Base-by-base conservation (phyloP, 2,888 invertebrate species). In the Caenorhabditis sp. region DNA sequence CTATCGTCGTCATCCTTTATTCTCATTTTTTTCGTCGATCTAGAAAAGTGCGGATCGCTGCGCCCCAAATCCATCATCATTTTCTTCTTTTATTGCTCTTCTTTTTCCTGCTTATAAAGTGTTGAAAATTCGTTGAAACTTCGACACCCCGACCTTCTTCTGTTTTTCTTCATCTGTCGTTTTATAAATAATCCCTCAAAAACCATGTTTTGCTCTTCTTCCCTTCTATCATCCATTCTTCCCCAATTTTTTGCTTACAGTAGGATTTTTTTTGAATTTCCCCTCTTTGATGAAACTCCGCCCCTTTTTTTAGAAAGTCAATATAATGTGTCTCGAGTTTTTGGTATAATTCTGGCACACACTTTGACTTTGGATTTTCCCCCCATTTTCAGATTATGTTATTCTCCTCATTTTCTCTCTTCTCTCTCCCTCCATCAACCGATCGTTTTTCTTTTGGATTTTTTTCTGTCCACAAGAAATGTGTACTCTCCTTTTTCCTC, bases 221-320 rank as follows among this genome's bases (percentile, higher is more conserved):
- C 14, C 26, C 28, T n/a, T 26, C 68, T 12, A n/a, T 41, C 68
- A 16, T 22, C 35, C 44, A 7, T 41, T 47, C 49, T 35, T 47
- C 31, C 12, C 49, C 35, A 5, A 26, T 26, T 61, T 76, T 54
- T 70, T 47, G 4, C 26, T 38, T 19, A 24, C 19, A 59, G 66
- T 69, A 68, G 68, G 64, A 68, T 79, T 69, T n/a, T n/a, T n/a
- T n/a, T n/a, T n/a, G n/a, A n/a, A 70, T 63, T 63, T 44, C 16
- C 41, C 26, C n/a, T 54, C 61, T 26, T 47, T 58, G 70, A 72
- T 69, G 70, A 68, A 72, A 22, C 38, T n/a, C 28, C 38, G 51
- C 47, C 59, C 35, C 49, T 24, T 41, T 44, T 44, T 41, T 47
- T 47, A 22, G 0, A 38, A 10, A 38, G 38, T 12, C 38, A 38